Conservation (phyloP, 2,888 invertebrate genomes). For the Dasysyrphus tricinctus region DNA sequence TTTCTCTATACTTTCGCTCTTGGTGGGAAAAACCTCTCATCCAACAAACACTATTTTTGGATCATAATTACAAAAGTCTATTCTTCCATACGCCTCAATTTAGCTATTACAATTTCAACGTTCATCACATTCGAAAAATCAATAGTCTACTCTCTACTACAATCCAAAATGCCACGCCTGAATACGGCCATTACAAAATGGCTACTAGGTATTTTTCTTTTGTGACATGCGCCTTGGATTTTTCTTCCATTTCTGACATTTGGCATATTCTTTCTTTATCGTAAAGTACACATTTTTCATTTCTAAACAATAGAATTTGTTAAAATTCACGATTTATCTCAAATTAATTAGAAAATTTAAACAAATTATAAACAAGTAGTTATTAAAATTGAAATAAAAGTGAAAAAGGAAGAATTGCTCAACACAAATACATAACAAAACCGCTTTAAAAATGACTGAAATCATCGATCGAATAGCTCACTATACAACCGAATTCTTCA, state of each 20-base stretch:
- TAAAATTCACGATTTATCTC: not conserved
- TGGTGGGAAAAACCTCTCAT: too few relatives aligned
- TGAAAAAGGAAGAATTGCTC: not conserved
- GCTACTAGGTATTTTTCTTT: slow-evolving; percentile 14
- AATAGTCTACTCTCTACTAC: slow-evolving; percentile 42
- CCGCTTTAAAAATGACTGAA: slow-evolving; percentile 57
- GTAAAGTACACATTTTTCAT: slow-evolving; percentile 33
- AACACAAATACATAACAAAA: not conserved
- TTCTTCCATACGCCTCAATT: too few relatives aligned
- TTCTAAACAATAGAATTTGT: not conserved
- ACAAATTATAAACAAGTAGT: not conserved
- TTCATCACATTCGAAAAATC: not conserved
- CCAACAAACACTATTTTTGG: too few relatives aligned
- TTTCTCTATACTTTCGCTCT: too few relatives aligned
- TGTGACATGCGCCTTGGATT: slow-evolving; percentile 55
- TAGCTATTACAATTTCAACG: slow-evolving; percentile 6
- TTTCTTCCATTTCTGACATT: slow-evolving; percentile 55
- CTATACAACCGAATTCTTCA: slow-evolving; percentile 58
- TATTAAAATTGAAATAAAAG: not conserved
- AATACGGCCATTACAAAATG: slow-evolving; percentile 64
- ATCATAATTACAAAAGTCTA: too few relatives aligned
- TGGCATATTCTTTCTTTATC: not conserved
- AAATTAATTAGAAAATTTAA: not conserved
- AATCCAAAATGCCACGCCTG: slow-evolving; percentile 45
- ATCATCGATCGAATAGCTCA: slow-evolving; percentile 50